Evolutionary conservation across 2,888 invertebrate genomes (phyloP).

Genomic region (Tinea trinotella): DNA sequence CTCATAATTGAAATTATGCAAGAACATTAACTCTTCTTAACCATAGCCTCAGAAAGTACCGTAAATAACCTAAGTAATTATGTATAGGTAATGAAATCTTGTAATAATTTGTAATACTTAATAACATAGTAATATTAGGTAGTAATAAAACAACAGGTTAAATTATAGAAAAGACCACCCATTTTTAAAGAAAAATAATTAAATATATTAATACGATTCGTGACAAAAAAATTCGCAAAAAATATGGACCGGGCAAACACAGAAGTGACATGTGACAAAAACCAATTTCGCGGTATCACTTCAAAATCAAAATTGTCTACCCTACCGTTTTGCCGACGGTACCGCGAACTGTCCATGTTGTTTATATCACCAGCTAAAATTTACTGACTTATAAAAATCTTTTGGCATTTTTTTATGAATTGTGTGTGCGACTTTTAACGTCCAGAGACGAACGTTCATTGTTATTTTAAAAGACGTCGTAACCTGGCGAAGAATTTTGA

Average conservation of each 20-base stretch:
- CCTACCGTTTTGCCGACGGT: conserved; percentile 64
- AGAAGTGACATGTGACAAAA: conserved; percentile 71
- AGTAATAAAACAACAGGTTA: background rate
- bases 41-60: too few species aligned
- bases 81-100: too few species aligned
- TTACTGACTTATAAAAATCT: conserved; percentile 18
- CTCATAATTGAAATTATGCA: too few species aligned
- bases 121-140: too few species aligned
- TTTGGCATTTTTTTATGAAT: conserved; percentile 16
- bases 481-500: conserved; percentile 13
- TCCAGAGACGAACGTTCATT: conserved; percentile 4
- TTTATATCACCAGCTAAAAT: conserved; percentile 30
- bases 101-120: too few species aligned
- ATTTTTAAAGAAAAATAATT: background rate
- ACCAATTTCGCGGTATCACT: conserved; percentile 46
- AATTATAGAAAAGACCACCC: conserved; percentile 1
- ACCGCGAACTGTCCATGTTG: conserved; percentile 67
- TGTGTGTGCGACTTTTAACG: conserved; percentile 15
- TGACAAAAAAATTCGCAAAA: conserved; percentile 21
- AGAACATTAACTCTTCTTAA: too few species aligned
- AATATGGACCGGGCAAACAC: conserved; percentile 47
- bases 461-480: conserved; percentile 18
- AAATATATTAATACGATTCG: background rate
- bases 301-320: conserved; percentile 60
- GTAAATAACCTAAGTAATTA: too few species aligned